Evolutionary conservation across 2,113 vertebrate genomes (phyloP).

Genomic region (Mungos mungo): DNA sequence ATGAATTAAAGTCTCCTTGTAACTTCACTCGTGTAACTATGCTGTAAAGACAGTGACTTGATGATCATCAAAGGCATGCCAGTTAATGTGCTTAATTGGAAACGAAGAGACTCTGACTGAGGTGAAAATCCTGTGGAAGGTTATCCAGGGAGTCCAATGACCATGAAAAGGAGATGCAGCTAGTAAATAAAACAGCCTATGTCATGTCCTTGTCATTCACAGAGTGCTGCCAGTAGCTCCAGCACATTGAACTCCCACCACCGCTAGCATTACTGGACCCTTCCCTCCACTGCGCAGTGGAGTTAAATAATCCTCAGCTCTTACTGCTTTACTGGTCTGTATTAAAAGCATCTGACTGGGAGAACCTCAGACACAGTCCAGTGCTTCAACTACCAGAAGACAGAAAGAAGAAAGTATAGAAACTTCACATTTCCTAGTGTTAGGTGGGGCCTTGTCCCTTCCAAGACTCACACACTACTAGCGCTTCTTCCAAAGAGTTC

Average conservation of each 20-base stretch:
- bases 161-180: not conserved
- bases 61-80: not conserved
- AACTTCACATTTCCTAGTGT: not conserved
- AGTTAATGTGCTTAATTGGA: not conserved
- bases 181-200: not conserved
- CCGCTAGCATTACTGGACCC: too few species aligned
- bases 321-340: not conserved
- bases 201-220: not conserved
- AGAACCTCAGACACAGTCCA: not conserved
- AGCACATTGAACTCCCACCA: not conserved
- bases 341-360: not conserved
- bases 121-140: not conserved
- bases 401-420: not conserved
- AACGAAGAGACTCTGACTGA: not conserved
- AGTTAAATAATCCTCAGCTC: not conserved
- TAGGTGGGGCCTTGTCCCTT: accelerated
- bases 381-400: not conserved
- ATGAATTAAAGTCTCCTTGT: not conserved
- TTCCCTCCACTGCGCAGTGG: accelerated
- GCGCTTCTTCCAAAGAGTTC: not conserved
- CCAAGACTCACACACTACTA: not conserved
- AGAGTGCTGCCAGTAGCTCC: too few species aligned
- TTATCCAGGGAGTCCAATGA: not conserved
- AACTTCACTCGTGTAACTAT: not conserved
- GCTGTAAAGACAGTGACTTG: not conserved